A percentile compares a stretch with the other conserved stretches of the same genome.
phyloP scores from a whole-genome alignment of 2,797 vertebrate species.

The Poeciliopsis paucimaculata region DNA sequence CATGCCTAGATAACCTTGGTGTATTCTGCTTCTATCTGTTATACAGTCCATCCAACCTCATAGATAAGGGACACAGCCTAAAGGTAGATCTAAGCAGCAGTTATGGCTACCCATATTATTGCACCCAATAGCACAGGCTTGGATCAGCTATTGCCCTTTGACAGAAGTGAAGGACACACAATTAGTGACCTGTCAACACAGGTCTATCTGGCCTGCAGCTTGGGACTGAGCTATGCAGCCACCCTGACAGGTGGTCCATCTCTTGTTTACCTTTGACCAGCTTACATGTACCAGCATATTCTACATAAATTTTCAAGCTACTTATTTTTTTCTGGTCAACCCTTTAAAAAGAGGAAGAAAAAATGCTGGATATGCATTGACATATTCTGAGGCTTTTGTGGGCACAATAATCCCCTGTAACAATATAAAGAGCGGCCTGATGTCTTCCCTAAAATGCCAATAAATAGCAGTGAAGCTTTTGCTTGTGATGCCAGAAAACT shows the following conservation, averaged over 20 bases:
- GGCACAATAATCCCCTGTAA: slow-evolving; percentile 44
- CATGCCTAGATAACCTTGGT: slow-evolving; percentile 24
- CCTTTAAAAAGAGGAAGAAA: slow-evolving; percentile 35
- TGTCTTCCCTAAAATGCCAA: slow-evolving; percentile 12
- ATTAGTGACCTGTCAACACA: slow-evolving; percentile 54
- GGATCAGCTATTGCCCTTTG: slow-evolving; percentile 47
- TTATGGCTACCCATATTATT: slow-evolving; percentile 38
- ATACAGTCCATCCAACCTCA: slow-evolving; percentile 35
- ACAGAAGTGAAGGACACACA: slow-evolving; percentile 51
- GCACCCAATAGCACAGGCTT: slow-evolving; percentile 51
- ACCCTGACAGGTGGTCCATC: slow-evolving; percentile 56
- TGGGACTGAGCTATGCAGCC: slow-evolving; percentile 23
- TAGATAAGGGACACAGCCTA: slow-evolving; percentile 51
- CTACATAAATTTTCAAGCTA: slow-evolving; percentile 45
- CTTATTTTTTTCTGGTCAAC: slow-evolving; percentile 52
- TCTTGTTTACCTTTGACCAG: slow-evolving; percentile 42
- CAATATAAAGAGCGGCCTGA: slow-evolving; percentile 20
- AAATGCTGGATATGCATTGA: slow-evolving; percentile 35
- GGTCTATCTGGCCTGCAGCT: slow-evolving; percentile 56
- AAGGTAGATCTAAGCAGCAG: slow-evolving; percentile 45
- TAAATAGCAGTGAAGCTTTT: slow-evolving; percentile 38
- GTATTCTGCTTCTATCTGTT: slow-evolving; percentile 15
- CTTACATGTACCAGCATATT: slow-evolving; percentile 54
- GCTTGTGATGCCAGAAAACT: slow-evolving; percentile 25
- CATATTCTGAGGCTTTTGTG: slow-evolving; percentile 41